These are phyloP conservation scores for Cryptocephalus moraei DNA, from an alignment of 2,888 invertebrate genomes.

Conservation along the genomic window DNA sequence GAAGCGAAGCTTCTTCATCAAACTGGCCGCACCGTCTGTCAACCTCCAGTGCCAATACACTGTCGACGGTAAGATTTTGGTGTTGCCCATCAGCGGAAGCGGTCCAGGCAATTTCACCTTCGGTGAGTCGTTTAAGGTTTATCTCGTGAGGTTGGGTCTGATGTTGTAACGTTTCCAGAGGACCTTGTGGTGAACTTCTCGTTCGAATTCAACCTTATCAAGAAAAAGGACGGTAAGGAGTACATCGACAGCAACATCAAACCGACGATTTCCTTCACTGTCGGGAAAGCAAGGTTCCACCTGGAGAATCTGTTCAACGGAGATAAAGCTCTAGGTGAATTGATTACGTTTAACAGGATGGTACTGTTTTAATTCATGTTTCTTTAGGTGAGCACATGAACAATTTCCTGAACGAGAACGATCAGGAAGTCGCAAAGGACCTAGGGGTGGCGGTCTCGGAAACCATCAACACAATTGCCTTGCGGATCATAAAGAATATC, in stretches of 20 bases:
- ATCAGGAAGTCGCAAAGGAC: slow-evolving; percentile 24
- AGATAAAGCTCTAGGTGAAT: slow-evolving; percentile 23
- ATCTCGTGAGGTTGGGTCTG: no score
- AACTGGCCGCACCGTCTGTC: background rate
- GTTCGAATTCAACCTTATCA: background rate
- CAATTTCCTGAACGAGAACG: slow-evolving; percentile 29
- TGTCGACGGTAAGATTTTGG: background rate
- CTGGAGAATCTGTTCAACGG: slow-evolving; percentile 27
- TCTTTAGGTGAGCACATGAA: slow-evolving; percentile 28
- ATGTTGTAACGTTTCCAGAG: background rate
- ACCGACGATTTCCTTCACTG: background rate
- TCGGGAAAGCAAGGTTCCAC: slow-evolving; percentile 12
- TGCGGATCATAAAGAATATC: background rate
- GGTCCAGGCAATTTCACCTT: background rate
- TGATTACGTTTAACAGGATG: no score
- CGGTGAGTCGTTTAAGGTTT: background rate
- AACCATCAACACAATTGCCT: background rate
- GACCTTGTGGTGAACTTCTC: background rate
- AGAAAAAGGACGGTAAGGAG: background rate
- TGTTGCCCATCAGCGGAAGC: background rate
- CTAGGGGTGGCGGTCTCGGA: slow-evolving; percentile 14
- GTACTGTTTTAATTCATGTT: slow-evolving; percentile 1
- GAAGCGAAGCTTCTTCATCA: no score
- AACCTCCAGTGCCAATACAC: background rate
- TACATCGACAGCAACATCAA: background rate